Conservation (phyloP, 2,888 invertebrate species). For the Coronaproctus castanopsis region DNA sequence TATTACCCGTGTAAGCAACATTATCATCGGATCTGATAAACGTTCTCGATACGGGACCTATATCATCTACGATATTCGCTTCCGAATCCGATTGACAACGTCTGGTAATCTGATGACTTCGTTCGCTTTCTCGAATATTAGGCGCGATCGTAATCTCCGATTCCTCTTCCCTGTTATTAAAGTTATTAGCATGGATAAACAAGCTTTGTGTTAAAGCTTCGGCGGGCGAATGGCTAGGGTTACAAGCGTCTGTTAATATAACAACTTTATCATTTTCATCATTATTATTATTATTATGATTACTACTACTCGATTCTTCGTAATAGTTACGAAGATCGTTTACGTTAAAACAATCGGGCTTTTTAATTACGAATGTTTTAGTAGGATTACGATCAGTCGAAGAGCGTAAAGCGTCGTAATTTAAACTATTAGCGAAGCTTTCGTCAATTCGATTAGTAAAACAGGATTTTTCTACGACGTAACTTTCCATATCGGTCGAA, state of each 20-base stretch:
- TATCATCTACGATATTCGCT: too few species aligned
- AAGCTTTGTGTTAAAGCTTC: constrained; percentile 13
- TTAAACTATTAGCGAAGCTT: too few species aligned
- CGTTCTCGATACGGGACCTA: too few species aligned
- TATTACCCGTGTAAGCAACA: too few species aligned
- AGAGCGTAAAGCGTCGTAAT: too few species aligned
- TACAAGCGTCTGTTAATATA: background rate
- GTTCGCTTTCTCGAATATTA: background rate
- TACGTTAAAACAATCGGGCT: background rate
- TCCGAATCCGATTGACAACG: background rate
- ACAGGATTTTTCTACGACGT: too few species aligned
- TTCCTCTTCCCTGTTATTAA: constrained; percentile 9
- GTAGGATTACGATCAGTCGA: too few species aligned
- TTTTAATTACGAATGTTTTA: too few species aligned
- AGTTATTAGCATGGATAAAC: constrained; percentile 14
- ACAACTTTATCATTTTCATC: background rate
- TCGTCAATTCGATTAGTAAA: too few species aligned
- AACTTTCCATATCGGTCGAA: too few species aligned
- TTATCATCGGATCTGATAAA: too few species aligned
- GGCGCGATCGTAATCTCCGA: background rate
- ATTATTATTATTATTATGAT: background rate
- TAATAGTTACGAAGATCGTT: background rate
- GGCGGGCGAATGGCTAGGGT: too few species aligned
- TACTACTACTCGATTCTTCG: background rate
- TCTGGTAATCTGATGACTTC: background rate